These are phyloP conservation scores for Plebejus anna DNA, from an alignment of 2,888 invertebrate species.

Conservation along the genomic window DNA sequence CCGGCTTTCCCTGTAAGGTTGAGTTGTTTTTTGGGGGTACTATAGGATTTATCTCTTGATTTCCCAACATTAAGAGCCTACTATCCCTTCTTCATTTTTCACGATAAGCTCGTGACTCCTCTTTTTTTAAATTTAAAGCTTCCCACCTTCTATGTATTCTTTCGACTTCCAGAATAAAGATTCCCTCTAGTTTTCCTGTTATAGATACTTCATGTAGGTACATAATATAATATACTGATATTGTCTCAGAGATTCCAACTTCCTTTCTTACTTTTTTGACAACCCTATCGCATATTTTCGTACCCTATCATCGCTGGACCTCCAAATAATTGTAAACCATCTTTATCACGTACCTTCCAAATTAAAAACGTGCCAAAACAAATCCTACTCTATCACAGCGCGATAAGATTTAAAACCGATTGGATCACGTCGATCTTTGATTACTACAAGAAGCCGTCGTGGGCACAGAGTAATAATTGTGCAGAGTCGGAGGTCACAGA, in stretches of 20 bases:
- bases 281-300: neutral
- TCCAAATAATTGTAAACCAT: conserved; percentile 26
- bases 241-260: neutral
- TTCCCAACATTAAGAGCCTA: no score
- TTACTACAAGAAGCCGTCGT: conserved; percentile 2
- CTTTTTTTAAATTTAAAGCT: no score
- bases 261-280: neutral
- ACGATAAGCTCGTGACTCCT: no score
- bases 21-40: no score
- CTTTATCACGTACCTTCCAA: conserved; percentile 9
- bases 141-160: no score
- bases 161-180: no score
- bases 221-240: neutral
- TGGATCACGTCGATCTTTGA: conserved; percentile 7
- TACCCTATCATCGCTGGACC: conserved; percentile 25
- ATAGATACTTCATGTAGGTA: no score
- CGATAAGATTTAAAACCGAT: neutral
- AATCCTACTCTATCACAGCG: neutral
- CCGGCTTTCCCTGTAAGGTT: no score
- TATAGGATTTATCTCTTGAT: no score
- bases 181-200: no score
- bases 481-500: conserved; percentile 21
- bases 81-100: no score
- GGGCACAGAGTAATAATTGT: neutral
- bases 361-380: neutral